phyloP scores from a whole-genome alignment of 1,140 invertebrate genomes.

The Gonatopus flavifemur region DNA sequence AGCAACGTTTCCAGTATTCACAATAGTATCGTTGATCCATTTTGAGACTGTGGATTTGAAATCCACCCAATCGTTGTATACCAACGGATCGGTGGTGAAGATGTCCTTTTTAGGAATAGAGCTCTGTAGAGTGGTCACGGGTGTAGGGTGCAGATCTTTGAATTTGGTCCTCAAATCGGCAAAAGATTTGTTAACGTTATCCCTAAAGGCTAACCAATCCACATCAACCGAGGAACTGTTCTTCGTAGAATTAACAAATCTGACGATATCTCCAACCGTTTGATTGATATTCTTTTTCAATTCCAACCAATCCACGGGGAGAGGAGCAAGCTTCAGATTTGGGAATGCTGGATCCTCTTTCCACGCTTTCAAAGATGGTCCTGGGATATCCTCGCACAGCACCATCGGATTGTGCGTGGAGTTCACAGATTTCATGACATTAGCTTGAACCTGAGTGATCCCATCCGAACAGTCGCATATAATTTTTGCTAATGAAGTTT shows the following conservation, averaged over 20 bases:
- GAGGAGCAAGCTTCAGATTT: not conserved
- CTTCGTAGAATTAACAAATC: conserved; percentile 9
- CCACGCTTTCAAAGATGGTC: conserved; percentile 66
- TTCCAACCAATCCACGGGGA: conserved; percentile 10
- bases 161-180: conserved; percentile 23
- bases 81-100: not conserved
- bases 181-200: conserved; percentile 23
- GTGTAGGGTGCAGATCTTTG: not conserved
- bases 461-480: conserved; percentile 88
- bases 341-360: conserved; percentile 39
- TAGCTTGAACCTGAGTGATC: conserved; percentile 70
- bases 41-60: conserved; percentile 17
- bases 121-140: not conserved
- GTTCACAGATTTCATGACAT: conserved; percentile 71
- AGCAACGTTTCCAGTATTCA: not conserved
- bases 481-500: conserved; percentile 78
- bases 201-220: conserved; percentile 24
- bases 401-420: conserved; percentile 63
- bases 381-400: conserved; percentile 63
- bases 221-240: not conserved
- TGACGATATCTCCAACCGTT: conserved; percentile 10
- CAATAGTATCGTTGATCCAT: conserved; percentile 14
- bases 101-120: too few species aligned
- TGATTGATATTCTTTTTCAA: conserved; percentile 23
- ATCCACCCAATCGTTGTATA: conserved; percentile 17